Base-by-base conservation (phyloP, 2,113 vertebrate genomes). In the Ceuthmochares aereus region DNA sequence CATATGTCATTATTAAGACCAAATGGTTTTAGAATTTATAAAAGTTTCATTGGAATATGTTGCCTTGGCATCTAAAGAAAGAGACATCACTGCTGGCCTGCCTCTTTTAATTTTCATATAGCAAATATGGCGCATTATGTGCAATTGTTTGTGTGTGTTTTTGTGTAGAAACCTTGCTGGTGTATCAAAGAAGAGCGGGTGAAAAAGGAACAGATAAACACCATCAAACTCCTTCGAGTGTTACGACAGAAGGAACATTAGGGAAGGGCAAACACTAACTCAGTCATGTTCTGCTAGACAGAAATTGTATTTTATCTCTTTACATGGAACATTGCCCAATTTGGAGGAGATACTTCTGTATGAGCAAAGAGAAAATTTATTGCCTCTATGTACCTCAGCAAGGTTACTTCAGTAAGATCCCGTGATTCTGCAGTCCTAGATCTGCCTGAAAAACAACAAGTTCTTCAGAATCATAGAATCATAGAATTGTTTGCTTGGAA, bases 391-490 rank as follows among this genome's bases (percentile, higher is more conserved):
- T 73, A 34, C 36, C 42, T 49, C 42, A 63, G 26, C 16, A 56
- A 29, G 13, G 29, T 66, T 58, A 52, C 29, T 58, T 32, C 37
- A 52, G 15, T 25, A 49, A 59, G 14, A 12, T 63, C 67, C 54
- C 19, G 15, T 1, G 2, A 12, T 54, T 60, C 13, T 17, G n/a
- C 0, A 1, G 63, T 68, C 60, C 52, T 6, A 73, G 5, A 7
- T 89, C 23, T 45, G 47, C 5, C 8, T 58, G 18, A 62, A 86
- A 87, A 82, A 47, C 27, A 40, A 16, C 19, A 78, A 68, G 8
- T 4, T n/a, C 11, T 86, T 77, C 42, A 78, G 52, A 73, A 58
- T 47, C 47, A 49, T 49, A 49, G 47, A 49, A 49, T 49, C 21
- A 49, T 49, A 47, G 17, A 47, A 47, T 47, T 47, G 45, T 21